A percentile compares a stretch with the other conserved stretches of the same genome.
These are phyloP conservation scores for Dorcus hopei DNA, from an alignment of 2,888 invertebrate genomes.

Conservation along the genomic window DNA sequence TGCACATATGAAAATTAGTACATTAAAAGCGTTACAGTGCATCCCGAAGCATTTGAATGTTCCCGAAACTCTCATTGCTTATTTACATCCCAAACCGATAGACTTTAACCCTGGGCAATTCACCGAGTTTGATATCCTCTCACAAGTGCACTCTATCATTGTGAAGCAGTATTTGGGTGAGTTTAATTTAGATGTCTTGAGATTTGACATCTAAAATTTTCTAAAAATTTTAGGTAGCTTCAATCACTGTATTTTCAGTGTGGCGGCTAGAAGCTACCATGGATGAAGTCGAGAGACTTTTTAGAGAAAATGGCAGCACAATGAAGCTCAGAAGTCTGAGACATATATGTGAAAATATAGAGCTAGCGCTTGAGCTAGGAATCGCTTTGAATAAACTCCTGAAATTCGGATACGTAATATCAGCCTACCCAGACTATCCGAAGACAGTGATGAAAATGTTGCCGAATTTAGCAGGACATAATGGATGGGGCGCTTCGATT, in stretches of 20 bases:
- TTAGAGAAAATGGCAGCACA: slow-evolving; percentile 32
- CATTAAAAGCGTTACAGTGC: slow-evolving; percentile 45
- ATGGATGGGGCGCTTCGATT: slow-evolving; percentile 55
- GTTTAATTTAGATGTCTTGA: slow-evolving; percentile 12
- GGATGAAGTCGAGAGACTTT: slow-evolving; percentile 42
- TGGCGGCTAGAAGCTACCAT: slow-evolving; percentile 46
- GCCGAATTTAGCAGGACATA: slow-evolving; percentile 52
- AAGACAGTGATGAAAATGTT: slow-evolving; percentile 56
- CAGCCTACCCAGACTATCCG: slow-evolving; percentile 58
- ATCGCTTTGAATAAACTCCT: slow-evolving; percentile 54
- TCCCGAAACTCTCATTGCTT: slow-evolving; percentile 39
- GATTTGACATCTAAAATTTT: not conserved
- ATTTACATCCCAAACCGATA: slow-evolving; percentile 32
- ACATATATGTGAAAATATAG: slow-evolving; percentile 55
- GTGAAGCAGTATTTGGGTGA: slow-evolving; percentile 39
- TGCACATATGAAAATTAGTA: slow-evolving; percentile 40
- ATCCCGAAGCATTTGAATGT: slow-evolving; percentile 48
- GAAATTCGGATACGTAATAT: slow-evolving; percentile 59
- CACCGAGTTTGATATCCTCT: slow-evolving; percentile 35
- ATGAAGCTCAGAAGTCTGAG: slow-evolving; percentile 50
- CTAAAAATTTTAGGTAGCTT: slow-evolving; percentile 1
- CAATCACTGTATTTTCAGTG: slow-evolving; percentile 28
- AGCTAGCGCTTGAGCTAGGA: slow-evolving; percentile 57
- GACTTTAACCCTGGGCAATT: slow-evolving; percentile 22
- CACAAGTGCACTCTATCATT: slow-evolving; percentile 36